Percentiles rank a stretch among this genome's conserved stretches.
These are phyloP conservation scores for Drosophila teissieri DNA, from an alignment of 1,140 invertebrate species.

Conservation along the genomic window DNA sequence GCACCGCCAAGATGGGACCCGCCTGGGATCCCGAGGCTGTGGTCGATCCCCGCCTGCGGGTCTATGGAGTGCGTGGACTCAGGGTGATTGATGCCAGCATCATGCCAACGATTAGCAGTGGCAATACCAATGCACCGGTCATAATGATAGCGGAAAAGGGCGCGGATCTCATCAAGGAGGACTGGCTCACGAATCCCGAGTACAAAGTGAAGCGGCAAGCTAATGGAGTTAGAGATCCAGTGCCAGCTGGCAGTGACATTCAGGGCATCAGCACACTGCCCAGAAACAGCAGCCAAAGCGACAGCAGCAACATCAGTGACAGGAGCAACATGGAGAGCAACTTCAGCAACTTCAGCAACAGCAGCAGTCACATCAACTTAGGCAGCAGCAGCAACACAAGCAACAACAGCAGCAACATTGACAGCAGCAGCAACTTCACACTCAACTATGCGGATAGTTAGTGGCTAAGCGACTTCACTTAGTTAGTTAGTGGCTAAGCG, in stretches of 20 bases:
- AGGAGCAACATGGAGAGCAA: slow-evolving; percentile 14
- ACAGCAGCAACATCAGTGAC: slow-evolving; percentile 11
- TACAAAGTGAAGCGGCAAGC: slow-evolving; percentile 70
- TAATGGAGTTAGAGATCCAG: slow-evolving; percentile 13
- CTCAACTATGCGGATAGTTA: slow-evolving; percentile 22
- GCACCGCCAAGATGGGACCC: slow-evolving; percentile 94
- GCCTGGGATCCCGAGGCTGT: slow-evolving; percentile 90
- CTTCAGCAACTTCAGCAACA: too few species aligned
- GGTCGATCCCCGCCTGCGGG: slow-evolving; percentile 91
- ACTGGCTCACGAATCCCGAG: slow-evolving; percentile 87
- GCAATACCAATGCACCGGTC: slow-evolving; percentile 93
- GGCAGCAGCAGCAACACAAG: background rate
- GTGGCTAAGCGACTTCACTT: too few species aligned
- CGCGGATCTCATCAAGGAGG: slow-evolving; percentile 91
- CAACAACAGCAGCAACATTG: slow-evolving; percentile 8
- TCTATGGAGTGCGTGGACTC: slow-evolving; percentile 91
- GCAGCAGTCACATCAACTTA: background rate
- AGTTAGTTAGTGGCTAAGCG: too few species aligned
- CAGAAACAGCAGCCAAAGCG: background rate
- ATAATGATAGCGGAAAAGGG: slow-evolving; percentile 96
- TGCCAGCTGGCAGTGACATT: slow-evolving; percentile 37
- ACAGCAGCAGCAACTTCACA: slow-evolving; percentile 17
- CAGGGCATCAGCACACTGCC: background rate
- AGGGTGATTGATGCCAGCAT: slow-evolving; percentile 95
- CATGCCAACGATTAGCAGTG: slow-evolving; percentile 93